Evolutionary conservation across 2,888 invertebrate genomes (phyloP).

Genomic region (Rhimphoctona megacephalus): DNA sequence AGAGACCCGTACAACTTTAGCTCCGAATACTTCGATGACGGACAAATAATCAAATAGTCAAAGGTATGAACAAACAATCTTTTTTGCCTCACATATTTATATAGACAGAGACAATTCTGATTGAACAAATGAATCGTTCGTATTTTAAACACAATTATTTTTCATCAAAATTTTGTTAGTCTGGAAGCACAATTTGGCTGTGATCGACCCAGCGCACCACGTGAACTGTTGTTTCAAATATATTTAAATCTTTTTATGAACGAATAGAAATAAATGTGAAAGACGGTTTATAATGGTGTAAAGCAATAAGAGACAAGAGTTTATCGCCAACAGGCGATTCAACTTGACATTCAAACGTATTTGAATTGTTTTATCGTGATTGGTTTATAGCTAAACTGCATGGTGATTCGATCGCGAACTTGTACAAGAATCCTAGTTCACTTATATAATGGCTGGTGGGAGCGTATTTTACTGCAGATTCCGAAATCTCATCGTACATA

Average conservation of each 20-base stretch:
- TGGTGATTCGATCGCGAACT: constrained; percentile 7
- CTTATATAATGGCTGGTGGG: background rate
- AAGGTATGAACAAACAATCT: too few relatives aligned
- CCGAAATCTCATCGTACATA: constrained; percentile 49
- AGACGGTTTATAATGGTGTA: background rate
- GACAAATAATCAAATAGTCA: too few relatives aligned
- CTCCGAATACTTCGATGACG: background rate
- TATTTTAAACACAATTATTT: too few relatives aligned
- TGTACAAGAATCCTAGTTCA: background rate
- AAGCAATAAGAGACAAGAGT: background rate
- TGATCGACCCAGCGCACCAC: background rate
- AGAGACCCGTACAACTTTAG: background rate
- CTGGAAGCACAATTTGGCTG: background rate
- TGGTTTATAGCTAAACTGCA: constrained; percentile 9
- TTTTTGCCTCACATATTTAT: too few relatives aligned
- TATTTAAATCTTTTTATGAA: background rate
- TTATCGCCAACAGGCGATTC: constrained; percentile 10
- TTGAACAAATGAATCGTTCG: too few relatives aligned
- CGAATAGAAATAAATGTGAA: background rate
- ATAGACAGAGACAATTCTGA: background rate
- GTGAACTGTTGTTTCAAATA: background rate
- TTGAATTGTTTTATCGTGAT: constrained; percentile 5
- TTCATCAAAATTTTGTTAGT: too few relatives aligned
- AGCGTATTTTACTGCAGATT: constrained; percentile 43
- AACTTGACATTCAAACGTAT: constrained; percentile 8